Conservation (phyloP, 2,797 vertebrate species). For the Xyrichtys novacula region DNA sequence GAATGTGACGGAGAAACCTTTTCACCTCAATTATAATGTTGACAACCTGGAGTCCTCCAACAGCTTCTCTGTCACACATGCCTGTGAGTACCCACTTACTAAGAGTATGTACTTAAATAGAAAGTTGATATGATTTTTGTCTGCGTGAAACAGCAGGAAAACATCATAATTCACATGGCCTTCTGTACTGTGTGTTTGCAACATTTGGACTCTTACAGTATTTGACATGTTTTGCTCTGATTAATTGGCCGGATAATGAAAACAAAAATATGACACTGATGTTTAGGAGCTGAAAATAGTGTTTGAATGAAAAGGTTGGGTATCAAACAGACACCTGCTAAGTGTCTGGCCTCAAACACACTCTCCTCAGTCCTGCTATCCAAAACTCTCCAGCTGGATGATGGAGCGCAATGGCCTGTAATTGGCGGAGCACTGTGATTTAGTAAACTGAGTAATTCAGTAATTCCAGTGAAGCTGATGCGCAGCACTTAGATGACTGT, state of each 20-base stretch:
- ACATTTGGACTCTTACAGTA: not conserved
- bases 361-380: conserved; percentile 39
- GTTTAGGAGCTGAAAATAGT: conserved; percentile 25
- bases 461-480: conserved; percentile 50
- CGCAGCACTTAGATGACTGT: conserved; percentile 30
- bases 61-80: conserved; percentile 99
- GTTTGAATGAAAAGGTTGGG: conserved; percentile 22
- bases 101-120: too few relatives aligned
- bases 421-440: conserved; percentile 49
- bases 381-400: conserved; percentile 60
- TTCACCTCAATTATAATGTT: conserved; percentile 98
- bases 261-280: conserved; percentile 31
- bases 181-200: too few relatives aligned
- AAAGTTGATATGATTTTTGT: not conserved
- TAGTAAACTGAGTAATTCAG: conserved; percentile 49
- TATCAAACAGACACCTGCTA: conserved; percentile 46
- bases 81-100: conserved; percentile 90
- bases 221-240: not conserved
- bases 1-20: conserved; percentile 97
- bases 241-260: conserved; percentile 14
- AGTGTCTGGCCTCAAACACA: conserved; percentile 31
- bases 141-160: not conserved
- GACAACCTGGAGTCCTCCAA: conserved; percentile 99
- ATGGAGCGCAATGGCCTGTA: conserved; percentile 43
- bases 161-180: not conserved